Evolutionary conservation across 2,113 vertebrate genomes (phyloP).

Genomic region (Dryoscopus gambensis): DNA sequence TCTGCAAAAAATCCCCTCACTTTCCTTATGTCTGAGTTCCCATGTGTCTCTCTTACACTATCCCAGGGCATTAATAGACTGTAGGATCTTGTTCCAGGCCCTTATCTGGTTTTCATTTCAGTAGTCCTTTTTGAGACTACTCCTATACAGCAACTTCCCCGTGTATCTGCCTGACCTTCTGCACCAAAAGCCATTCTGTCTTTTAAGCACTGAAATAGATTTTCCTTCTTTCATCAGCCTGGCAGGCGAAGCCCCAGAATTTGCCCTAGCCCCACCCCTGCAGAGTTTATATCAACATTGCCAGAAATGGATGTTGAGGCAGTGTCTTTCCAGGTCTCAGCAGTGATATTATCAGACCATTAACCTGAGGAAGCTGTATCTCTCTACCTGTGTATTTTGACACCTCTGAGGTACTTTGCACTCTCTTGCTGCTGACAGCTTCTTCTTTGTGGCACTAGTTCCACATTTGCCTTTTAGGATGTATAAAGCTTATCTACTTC

Average conservation of each 20-base stretch:
- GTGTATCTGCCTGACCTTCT: constrained; percentile 30
- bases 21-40: constrained; percentile 39
- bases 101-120: constrained; percentile 48
- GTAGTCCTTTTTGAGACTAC: neutral
- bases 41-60: constrained; percentile 38
- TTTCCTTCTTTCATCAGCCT: constrained; percentile 39
- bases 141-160: neutral
- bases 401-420: neutral
- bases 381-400: neutral
- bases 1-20: neutral
- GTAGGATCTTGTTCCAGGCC: constrained; percentile 30
- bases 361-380: constrained; percentile 21
- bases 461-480: neutral
- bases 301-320: neutral
- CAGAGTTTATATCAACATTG: neutral
- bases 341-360: constrained; percentile 48
- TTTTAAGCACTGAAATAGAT: constrained; percentile 42
- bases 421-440: neutral
- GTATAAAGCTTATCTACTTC: constrained; percentile 26
- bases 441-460: neutral
- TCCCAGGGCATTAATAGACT: neutral
- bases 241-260: neutral
- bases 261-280: neutral
- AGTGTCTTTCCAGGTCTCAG: neutral
- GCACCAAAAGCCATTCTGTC: constrained; percentile 13